These are phyloP conservation scores for Riparia riparia DNA, from an alignment of 2,113 vertebrate genomes.

Conservation along the genomic window DNA sequence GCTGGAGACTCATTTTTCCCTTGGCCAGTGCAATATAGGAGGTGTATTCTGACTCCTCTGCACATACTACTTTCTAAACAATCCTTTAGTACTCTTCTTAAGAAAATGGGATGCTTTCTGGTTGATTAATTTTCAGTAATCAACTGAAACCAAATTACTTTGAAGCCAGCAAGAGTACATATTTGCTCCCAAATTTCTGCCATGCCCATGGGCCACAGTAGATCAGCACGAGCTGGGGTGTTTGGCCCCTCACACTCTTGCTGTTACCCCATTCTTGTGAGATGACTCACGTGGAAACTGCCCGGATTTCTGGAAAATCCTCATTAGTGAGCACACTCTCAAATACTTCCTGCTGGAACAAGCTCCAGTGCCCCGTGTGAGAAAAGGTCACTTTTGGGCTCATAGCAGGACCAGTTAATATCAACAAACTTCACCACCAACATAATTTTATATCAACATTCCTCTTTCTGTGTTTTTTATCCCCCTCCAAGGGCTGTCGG, in stretches of 20 bases:
- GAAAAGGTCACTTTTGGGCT: neutral
- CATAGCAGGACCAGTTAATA: neutral
- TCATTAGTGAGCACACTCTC: neutral
- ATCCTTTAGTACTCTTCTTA: neutral
- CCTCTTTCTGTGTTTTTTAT: constrained; percentile 6
- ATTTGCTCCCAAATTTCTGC: neutral
- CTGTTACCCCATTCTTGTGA: neutral
- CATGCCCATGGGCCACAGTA: neutral
- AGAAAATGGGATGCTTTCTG: neutral
- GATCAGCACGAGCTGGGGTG: neutral
- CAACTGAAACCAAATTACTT: neutral
- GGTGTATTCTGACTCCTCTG: neutral
- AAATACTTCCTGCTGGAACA: neutral
- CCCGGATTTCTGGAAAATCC: neutral
- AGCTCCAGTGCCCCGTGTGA: neutral
- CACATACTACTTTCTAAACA: neutral
- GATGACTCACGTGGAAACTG: neutral
- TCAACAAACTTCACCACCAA: neutral
- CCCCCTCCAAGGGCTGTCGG: neutral
- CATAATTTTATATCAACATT: constrained; percentile 2
- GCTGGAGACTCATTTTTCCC: neutral
- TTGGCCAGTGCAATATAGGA: neutral
- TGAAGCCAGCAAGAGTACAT: neutral
- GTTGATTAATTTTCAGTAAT: neutral
- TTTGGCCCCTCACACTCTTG: neutral